Evolutionary conservation across 2,888 invertebrate genomes (phyloP).

Genomic region (Kryphioiulus occultus): DNA sequence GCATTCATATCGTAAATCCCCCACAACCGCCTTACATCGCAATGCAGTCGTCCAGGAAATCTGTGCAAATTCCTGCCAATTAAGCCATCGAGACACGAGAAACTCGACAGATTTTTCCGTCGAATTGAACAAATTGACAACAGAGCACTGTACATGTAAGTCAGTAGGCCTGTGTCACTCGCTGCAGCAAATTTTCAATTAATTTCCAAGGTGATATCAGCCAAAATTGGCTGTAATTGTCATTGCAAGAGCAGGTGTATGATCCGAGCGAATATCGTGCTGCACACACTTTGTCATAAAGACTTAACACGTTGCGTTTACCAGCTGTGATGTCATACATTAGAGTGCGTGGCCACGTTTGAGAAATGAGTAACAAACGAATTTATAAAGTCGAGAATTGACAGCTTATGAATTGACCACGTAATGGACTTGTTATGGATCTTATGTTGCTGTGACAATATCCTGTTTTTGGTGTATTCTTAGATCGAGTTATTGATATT

Average conservation of each 20-base stretch:
- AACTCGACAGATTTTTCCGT: too few relatives aligned
- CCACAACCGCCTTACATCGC: background rate
- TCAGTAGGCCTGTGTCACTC: background rate
- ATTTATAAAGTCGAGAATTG: background rate
- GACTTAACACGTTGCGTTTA: background rate
- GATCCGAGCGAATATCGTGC: background rate
- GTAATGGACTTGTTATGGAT: background rate
- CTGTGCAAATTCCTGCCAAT: background rate
- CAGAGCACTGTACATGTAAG: too few relatives aligned
- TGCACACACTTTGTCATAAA: background rate
- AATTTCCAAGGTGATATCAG: conserved; percentile 12
- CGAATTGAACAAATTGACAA: background rate
- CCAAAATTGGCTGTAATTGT: background rate
- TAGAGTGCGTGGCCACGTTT: background rate
- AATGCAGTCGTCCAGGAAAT: background rate
- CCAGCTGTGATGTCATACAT: background rate
- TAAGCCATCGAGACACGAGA: background rate
- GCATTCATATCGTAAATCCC: background rate
- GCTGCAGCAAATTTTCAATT: conserved; percentile 1
- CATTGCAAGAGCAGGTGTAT: background rate
- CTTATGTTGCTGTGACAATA: background rate
- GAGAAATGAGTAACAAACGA: background rate
- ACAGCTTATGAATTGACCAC: background rate
- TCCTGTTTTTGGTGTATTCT: background rate
- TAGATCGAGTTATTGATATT: background rate